phyloP scores from a whole-genome alignment of 2,888 invertebrate genomes.

The Hartigia nigra region DNA sequence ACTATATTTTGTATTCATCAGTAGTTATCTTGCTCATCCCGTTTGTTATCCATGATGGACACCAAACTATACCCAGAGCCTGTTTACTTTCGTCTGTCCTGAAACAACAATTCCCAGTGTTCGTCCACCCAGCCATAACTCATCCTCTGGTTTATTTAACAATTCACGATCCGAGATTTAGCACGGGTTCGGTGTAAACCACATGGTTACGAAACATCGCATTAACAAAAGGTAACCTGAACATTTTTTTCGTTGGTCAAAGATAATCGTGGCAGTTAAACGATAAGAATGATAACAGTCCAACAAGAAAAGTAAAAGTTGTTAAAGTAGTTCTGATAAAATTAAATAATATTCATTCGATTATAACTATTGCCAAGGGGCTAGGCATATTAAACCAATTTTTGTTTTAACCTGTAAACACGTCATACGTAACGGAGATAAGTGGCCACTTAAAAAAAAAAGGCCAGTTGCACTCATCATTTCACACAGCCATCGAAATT shows the following conservation, averaged over 20 bases:
- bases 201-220: constrained; percentile 25
- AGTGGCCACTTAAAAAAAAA: constrained; percentile 3
- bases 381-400: not conserved
- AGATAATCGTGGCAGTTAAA: not conserved
- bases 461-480: constrained; percentile 6
- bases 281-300: not conserved
- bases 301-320: not conserved
- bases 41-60: not conserved
- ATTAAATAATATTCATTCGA: not conserved
- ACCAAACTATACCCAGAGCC: not conserved
- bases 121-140: constrained; percentile 30
- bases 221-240: not conserved
- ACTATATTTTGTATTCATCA: not conserved
- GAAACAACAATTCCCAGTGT: constrained; percentile 42
- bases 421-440: not conserved
- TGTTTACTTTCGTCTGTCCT: constrained; percentile 36
- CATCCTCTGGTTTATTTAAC: constrained; percentile 44
- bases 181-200: constrained; percentile 34
- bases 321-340: not conserved
- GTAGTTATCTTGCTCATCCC: not conserved
- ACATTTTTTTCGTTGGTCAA: not conserved
- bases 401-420: not conserved
- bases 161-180: constrained; percentile 37
- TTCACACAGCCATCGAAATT: constrained; percentile 8
- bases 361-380: not conserved